These are phyloP conservation scores for Sinotaia quadrata DNA, from an alignment of 2,888 invertebrate species.

Conservation along the genomic window DNA sequence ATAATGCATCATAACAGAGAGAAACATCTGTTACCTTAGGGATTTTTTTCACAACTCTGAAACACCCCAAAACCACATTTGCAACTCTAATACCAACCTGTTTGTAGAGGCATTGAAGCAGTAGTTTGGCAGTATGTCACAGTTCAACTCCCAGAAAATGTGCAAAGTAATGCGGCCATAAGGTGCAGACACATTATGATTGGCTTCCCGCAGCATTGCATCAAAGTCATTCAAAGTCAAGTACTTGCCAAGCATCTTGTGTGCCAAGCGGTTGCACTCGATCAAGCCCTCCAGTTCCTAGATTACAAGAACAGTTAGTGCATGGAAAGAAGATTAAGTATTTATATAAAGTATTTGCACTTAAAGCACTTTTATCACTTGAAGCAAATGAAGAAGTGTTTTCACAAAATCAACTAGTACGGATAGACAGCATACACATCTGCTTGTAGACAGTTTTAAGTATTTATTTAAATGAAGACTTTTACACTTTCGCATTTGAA, in stretches of 20 bases:
- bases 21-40: not conserved
- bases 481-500: not conserved
- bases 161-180: conserved; percentile 97
- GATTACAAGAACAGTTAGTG: not conserved
- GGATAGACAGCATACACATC: too few relatives aligned
- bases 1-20: too few relatives aligned
- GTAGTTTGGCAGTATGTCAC: conserved; percentile 96
- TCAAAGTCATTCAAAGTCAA: conserved; percentile 95
- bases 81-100: conserved; percentile 77
- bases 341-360: too few relatives aligned
- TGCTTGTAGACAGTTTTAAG: too few relatives aligned
- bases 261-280: conserved; percentile 93
- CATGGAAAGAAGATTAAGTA: not conserved
- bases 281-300: conserved; percentile 94
- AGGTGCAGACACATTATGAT: conserved; percentile 96
- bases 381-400: too few relatives aligned
- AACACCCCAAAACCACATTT: not conserved
- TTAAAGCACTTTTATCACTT: too few relatives aligned
- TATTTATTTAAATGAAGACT: too few relatives aligned
- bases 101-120: conserved; percentile 98
- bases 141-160: conserved; percentile 98
- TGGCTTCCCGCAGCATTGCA: conserved; percentile 94
- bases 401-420: too few relatives aligned
- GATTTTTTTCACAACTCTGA: not conserved
- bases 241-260: conserved; percentile 90